Conservation (phyloP, 2,113 vertebrate genomes). For the Labrus mixtus region DNA sequence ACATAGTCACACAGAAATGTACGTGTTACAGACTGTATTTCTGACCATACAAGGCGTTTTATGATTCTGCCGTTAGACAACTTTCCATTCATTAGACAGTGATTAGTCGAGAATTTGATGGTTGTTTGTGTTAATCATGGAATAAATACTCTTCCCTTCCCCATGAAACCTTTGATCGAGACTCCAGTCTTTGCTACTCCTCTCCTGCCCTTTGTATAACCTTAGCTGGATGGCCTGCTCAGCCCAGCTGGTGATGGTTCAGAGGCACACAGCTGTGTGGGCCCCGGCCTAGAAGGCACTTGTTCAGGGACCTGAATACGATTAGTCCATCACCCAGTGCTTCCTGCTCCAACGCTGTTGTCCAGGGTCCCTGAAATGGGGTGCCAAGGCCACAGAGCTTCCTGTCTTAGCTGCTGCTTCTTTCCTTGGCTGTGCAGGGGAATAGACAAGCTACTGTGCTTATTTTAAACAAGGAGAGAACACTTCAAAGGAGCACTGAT, state of each 20-base stretch:
- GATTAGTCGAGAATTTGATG: neutral
- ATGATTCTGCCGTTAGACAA: neutral
- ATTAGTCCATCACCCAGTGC: constrained; percentile 60
- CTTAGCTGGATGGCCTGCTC: constrained; percentile 62
- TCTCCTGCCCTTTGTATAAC: constrained; percentile 69
- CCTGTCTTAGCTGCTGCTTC: constrained; percentile 60
- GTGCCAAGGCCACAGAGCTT: constrained; percentile 70
- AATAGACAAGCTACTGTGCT: constrained; percentile 70
- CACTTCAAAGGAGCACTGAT: constrained; percentile 74
- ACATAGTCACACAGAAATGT: neutral
- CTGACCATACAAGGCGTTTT: neutral
- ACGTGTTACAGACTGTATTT: neutral
- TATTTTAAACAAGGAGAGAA: constrained; percentile 61
- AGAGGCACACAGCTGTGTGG: constrained; percentile 73
- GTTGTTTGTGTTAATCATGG: neutral
- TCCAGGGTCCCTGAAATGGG: constrained; percentile 62
- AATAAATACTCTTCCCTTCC: neutral
- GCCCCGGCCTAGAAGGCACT: constrained; percentile 65
- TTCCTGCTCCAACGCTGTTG: constrained; percentile 63
- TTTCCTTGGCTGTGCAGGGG: constrained; percentile 24
- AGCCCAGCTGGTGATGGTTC: constrained; percentile 74
- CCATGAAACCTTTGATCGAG: constrained; percentile 13
- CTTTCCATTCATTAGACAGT: neutral
- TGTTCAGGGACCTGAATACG: constrained; percentile 75
- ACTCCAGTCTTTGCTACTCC: constrained; percentile 2